Evolutionary conservation across 2,113 vertebrate genomes (phyloP).

Genomic region (Phaetusa simplex): DNA sequence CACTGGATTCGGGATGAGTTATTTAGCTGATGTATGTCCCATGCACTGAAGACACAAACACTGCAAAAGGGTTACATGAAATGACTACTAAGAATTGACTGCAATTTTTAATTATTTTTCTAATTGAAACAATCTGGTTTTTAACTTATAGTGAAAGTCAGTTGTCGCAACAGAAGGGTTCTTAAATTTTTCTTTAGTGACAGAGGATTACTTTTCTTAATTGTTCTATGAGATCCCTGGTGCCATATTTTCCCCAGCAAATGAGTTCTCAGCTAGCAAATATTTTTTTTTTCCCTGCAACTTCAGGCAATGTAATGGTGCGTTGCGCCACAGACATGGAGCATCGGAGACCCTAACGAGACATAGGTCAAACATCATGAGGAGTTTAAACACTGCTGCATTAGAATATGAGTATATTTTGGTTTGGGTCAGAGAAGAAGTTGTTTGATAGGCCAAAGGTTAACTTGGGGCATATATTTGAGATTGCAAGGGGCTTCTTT

Average conservation of each 20-base stretch:
- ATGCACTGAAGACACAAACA: neutral
- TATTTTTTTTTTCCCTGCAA: neutral
- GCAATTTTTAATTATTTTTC: neutral
- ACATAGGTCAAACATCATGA: neutral
- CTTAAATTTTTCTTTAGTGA: neutral
- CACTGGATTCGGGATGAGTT: neutral
- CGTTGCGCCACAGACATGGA: neutral
- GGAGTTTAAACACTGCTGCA: neutral
- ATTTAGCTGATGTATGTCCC: neutral
- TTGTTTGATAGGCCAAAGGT: conserved; percentile 12
- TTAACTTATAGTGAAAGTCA: neutral
- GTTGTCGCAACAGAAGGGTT: neutral
- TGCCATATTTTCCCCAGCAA: neutral
- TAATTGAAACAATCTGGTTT: neutral
- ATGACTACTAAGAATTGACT: neutral
- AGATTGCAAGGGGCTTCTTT: neutral
- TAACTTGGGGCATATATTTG: neutral
- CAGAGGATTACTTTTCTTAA: neutral
- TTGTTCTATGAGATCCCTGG: neutral
- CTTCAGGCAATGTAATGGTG: neutral
- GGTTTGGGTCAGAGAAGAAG: conserved; percentile 15
- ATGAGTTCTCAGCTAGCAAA: neutral
- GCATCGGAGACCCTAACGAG: neutral
- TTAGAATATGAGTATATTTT: conserved; percentile 19
- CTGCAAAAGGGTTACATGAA: neutral